phyloP scores from a whole-genome alignment of 2,888 invertebrate genomes.

The Troilus luridus region DNA sequence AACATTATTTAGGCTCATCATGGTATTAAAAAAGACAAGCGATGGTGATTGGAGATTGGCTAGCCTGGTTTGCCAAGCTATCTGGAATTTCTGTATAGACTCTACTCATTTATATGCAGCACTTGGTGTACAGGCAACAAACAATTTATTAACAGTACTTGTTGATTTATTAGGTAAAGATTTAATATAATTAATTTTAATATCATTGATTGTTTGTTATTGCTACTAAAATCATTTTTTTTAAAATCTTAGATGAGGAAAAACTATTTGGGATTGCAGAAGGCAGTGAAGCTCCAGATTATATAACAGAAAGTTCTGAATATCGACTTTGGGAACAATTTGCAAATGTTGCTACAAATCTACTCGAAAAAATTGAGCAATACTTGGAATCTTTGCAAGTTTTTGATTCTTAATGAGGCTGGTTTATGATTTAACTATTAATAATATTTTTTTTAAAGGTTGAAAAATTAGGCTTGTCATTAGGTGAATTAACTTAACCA shows the following conservation, averaged over 20 bases:
- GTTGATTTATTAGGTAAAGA: conserved; percentile 73
- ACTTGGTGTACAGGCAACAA: conserved; percentile 72
- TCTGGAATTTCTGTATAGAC: conserved; percentile 77
- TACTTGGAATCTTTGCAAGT: conserved; percentile 65
- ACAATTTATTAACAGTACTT: conserved; percentile 72
- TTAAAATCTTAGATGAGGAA: conserved; percentile 73
- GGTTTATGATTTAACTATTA: neutral
- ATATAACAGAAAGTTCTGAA: conserved; percentile 70
- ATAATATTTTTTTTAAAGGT: neutral
- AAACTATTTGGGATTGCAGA: conserved; percentile 72
- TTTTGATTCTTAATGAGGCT: conserved; percentile 56
- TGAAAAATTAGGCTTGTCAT: neutral
- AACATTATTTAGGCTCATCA: conserved; percentile 69
- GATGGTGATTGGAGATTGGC: conserved; percentile 80
- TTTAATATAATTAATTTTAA: neutral
- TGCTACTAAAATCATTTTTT: neutral
- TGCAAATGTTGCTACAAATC: conserved; percentile 80
- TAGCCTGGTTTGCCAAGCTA: conserved; percentile 80
- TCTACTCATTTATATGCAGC: conserved; percentile 71
- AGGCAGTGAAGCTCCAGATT: conserved; percentile 70
- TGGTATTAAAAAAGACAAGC: conserved; percentile 74
- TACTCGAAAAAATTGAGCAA: conserved; percentile 77
- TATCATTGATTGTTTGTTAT: neutral
- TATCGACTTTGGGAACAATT: conserved; percentile 81
- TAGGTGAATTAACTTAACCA: neutral